These are phyloP conservation scores for Oscheius sp. DNA, from an alignment of 2,888 invertebrate genomes.

Conservation along the genomic window DNA sequence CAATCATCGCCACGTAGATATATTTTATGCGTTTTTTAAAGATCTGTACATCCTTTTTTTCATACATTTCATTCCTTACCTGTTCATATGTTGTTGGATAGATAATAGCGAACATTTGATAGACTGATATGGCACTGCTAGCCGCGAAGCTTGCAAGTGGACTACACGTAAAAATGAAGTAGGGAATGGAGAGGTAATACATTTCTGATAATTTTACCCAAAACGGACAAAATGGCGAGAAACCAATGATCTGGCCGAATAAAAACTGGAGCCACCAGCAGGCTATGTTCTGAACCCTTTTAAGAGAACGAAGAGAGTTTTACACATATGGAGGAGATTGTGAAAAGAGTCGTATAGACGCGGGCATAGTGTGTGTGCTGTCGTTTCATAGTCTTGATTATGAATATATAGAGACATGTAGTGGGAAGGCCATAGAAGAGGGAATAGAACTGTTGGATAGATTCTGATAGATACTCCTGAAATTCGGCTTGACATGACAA, in stretches of 20 bases:
- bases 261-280: slow-evolving; percentile 12
- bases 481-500: no score
- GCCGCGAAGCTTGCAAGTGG: neutral
- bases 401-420: neutral
- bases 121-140: neutral
- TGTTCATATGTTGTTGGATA: slow-evolving; percentile 7
- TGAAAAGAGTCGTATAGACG: neutral
- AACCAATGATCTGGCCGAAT: slow-evolving; percentile 8
- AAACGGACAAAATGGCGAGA: slow-evolving; percentile 1
- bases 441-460: slow-evolving; percentile 18
- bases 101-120: slow-evolving; percentile 10
- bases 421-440: slow-evolving; percentile 9
- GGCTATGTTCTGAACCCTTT: slow-evolving; percentile 2
- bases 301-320: neutral
- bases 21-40: neutral
- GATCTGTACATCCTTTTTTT: neutral
- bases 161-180: neutral
- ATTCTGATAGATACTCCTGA: no score
- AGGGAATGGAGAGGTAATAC: neutral
- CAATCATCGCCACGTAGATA: neutral
- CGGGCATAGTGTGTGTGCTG: neutral
- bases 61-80: neutral
- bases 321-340: neutral
- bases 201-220: neutral
- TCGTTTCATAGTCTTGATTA: neutral